Evolutionary conservation across 2,888 invertebrate genomes (phyloP).

Genomic region (Plutella xylostella): DNA sequence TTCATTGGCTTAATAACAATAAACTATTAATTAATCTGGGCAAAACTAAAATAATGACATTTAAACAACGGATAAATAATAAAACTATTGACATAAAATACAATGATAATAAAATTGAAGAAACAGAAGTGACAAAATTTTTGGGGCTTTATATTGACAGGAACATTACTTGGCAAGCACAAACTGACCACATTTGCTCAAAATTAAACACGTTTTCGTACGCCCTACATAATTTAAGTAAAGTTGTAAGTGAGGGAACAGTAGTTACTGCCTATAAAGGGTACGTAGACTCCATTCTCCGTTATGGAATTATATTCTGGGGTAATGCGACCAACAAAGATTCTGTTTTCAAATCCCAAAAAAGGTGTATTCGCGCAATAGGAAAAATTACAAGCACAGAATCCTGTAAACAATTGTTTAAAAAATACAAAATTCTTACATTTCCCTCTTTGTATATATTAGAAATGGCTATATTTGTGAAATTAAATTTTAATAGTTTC

Average conservation of each 20-base stretch:
- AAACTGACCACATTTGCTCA: not conserved
- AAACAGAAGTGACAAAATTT: not conserved
- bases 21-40: not conserved
- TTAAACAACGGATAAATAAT: not conserved
- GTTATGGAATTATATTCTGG: conserved; percentile 9
- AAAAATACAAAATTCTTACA: not conserved
- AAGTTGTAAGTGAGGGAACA: not conserved
- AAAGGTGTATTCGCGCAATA: conserved; percentile 2
- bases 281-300: not conserved
- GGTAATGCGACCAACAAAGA: conserved; percentile 1
- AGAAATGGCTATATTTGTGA: conserved; percentile 18
- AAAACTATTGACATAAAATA: not conserved
- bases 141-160: not conserved
- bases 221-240: not conserved
- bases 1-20: not conserved
- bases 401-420: not conserved
- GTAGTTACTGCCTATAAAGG: not conserved
- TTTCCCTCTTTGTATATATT: not conserved
- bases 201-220: not conserved
- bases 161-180: not conserved
- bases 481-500: too few species aligned
- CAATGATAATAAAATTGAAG: not conserved
- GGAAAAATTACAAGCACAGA: conserved; percentile 1
- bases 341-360: not conserved
- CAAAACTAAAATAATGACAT: not conserved